These are phyloP conservation scores for Zaprionus nigranus DNA, from an alignment of 1,140 invertebrate genomes.

Conservation along the genomic window DNA sequence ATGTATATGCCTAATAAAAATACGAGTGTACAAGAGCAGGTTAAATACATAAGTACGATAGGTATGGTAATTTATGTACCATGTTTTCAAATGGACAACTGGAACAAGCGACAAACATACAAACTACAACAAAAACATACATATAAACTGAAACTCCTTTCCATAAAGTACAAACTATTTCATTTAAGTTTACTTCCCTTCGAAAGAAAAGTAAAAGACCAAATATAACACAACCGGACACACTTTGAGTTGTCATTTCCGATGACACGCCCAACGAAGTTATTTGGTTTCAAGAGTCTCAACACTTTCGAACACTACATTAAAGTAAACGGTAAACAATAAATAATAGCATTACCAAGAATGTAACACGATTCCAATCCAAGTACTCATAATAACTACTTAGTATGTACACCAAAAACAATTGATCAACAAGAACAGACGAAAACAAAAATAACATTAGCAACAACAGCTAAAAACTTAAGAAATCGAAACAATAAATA, in stretches of 20 bases:
- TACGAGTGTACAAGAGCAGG: neutral
- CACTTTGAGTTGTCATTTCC: conserved; percentile 43
- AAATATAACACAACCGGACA: conserved; percentile 53
- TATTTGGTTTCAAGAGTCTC: conserved; percentile 71
- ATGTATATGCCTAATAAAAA: neutral
- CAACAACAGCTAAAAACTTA: conserved; percentile 42
- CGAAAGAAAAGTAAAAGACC: conserved; percentile 30
- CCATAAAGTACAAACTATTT: conserved; percentile 41
- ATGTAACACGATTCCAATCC: conserved; percentile 36
- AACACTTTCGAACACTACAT: conserved; percentile 32
- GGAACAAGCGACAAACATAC: conserved; percentile 35
- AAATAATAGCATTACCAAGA: conserved; percentile 29
- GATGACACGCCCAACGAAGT: conserved; percentile 57
- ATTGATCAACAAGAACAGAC: conserved; percentile 37
- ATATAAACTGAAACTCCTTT: conserved; percentile 37
- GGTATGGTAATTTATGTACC: conserved; percentile 57
- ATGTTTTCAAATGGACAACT: conserved; percentile 41
- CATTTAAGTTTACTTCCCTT: conserved; percentile 19
- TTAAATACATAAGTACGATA: conserved; percentile 56
- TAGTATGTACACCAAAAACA: conserved; percentile 50
- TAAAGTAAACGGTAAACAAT: conserved; percentile 16
- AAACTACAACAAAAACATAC: conserved; percentile 37
- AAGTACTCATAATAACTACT: conserved; percentile 27
- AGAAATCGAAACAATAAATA: conserved; percentile 71
- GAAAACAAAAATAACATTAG: conserved; percentile 20